phyloP scores from a whole-genome alignment of 2,797 vertebrate genomes.

The Lates japonicus region DNA sequence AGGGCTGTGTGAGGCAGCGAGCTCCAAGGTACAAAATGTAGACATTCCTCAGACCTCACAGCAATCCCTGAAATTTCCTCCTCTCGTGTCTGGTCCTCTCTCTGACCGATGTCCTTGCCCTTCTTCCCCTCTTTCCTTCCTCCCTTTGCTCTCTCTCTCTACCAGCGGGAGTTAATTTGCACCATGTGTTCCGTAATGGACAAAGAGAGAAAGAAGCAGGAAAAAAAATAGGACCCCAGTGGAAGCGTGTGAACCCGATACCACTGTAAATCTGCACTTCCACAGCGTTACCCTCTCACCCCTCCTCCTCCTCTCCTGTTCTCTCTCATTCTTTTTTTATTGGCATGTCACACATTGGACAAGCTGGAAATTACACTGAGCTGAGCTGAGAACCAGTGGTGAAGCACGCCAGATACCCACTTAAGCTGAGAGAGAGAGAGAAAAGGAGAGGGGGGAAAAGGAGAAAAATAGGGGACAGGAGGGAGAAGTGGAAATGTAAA shows the following conservation, averaged over 20 bases:
- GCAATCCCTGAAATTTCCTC: constrained; percentile 76
- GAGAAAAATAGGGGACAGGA: constrained; percentile 23
- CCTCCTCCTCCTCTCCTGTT: constrained; percentile 57
- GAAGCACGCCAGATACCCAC: constrained; percentile 75
- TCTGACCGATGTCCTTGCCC: constrained; percentile 62
- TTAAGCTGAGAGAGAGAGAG: constrained; percentile 65
- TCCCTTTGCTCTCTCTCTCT: constrained; percentile 57
- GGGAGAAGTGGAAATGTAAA: constrained; percentile 58
- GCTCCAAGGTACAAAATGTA: constrained; percentile 64
- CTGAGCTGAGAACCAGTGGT: constrained; percentile 70
- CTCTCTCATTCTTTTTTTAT: constrained; percentile 82
- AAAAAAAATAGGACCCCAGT: constrained; percentile 47
- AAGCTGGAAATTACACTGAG: constrained; percentile 81
- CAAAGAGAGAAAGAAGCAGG: constrained; percentile 38
- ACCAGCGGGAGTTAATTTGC: constrained; percentile 83
- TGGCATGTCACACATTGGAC: constrained; percentile 85
- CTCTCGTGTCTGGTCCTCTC: constrained; percentile 62
- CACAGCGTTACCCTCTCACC: constrained; percentile 60
- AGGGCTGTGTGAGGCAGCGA: constrained; percentile 55
- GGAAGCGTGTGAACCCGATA: constrained; percentile 84
- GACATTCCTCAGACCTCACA: constrained; percentile 78
- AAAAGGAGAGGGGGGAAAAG: constrained; percentile 40
- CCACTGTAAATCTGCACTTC: constrained; percentile 85
- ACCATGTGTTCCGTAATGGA: constrained; percentile 86
- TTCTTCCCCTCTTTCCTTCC: constrained; percentile 63